Base-by-base conservation (phyloP, 2,888 invertebrate genomes). In the Griposia aprilina region DNA sequence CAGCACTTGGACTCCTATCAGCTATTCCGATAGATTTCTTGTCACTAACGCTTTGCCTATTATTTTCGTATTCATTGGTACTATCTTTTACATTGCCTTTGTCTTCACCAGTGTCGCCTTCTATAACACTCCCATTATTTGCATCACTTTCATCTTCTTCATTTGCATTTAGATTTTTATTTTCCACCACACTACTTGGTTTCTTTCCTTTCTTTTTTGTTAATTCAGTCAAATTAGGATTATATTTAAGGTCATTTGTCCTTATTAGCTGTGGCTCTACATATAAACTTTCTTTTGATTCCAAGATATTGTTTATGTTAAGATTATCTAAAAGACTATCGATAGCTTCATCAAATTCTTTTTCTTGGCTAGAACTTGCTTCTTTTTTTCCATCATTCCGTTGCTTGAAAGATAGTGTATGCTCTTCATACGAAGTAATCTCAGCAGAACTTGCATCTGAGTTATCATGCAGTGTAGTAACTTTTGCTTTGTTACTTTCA, bases 341-440 rank as follows among this genome's bases (percentile, higher is more conserved):
- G 45, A 82, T 71, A 41, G 70, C 71, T 23, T 74, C 59, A n/a
- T 69, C 71, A 45, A 80, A n/a, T 55, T 77, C 55, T 26, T 59
- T 26, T 20, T 75, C 72, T 52, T 75, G 23, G 15, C 23, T 6
- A n/a, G 48, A 23, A 62, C 23, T 78, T 11, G 3, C 0, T 15
- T 50, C 23, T 60, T 72, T 10, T 6, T 68, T 45, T 63, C 0
- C 6, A 20, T n/a, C 3, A 59, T 36, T 55, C 1, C 3, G 2
- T 26, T 80, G n/a, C 6, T n/a, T 45, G 11, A 48, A 55, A 60
- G 60, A 4, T 36, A 55, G 17, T 66, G 26, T 26, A 60, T 17
- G 7, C 2, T 52, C 1, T 76, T 74, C 52, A 41, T 17, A 20
- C 11, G 69, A 69, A 30, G n/a, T 45, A 20, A 15, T 26, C 15